Evolutionary conservation across 2,888 invertebrate genomes (phyloP), one percentile per base, ranked within the genome.

Genomic region (Pachycephus smyrnensis): DNA sequence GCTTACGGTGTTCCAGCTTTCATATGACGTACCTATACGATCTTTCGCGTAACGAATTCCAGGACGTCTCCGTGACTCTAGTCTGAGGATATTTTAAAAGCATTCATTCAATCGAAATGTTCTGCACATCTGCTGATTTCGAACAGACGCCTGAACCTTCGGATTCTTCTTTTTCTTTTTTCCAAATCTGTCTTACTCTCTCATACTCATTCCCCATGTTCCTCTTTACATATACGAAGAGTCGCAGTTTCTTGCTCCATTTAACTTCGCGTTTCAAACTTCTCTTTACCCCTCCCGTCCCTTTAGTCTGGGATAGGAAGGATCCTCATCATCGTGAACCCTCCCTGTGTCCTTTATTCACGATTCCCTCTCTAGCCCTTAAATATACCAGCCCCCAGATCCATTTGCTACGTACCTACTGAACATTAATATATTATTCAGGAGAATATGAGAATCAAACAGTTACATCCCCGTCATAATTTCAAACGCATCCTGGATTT

Each of bases 201-300:
- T 55, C 55, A 9, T 23, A 55, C 55, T 23, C 55, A 23, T 55
- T 55, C 23, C 23, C 6, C 23, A 15, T 55, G 55, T 55, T 55
- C 55, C 55, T 55, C 55, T 55, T 55, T 55, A 55, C 55, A 55
- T 55, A 71, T 23, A 74, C 33, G 74, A 32, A 73, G 76, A 73
- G 68, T 36, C 78, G 78, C 36, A 76, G 76, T 79, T 79, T 77
- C 76, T 79, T 79, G 76, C 79, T 79, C 79, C 79, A 79, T 79
- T 79, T 73, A 79, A 76, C 79, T 68, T 73, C 73, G 71, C 71
- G 71, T 71, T 71, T 71, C 71, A 71, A 32, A 31, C 71, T 31
- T 11, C 71, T 71, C 71, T 31, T 23, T 33, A 71, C 71, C 31
- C 71, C 73, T 68, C 37, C 1, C 12, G 32, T 23, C 40, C 55